Base-by-base conservation (phyloP, 2,113 vertebrate species). In the Solea senegalensis region DNA sequence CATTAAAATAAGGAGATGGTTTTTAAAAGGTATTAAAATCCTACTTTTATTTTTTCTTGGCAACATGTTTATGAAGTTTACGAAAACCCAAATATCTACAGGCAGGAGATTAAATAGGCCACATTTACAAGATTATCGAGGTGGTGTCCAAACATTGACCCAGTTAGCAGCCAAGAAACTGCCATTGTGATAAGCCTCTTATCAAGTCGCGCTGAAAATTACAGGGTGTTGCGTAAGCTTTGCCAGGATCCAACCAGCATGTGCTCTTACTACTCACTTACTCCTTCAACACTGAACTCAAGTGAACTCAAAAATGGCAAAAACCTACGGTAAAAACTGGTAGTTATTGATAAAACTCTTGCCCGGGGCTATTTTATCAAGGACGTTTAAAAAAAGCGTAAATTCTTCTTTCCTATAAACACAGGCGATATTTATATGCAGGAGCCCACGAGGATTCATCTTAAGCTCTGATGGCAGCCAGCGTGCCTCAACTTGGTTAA, bases 191-290 rank as follows among this genome's bases (percentile, higher is more conserved):
- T 89, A 82, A 87, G 81, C 56, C 34, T 77, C 76, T 77, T 69
- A 79, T 69, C 80, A 79, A 44, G 52, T 66, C 55, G 64, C 65
- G 68, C 56, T 64, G 70, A 87, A 58, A 49, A 60, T 91, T 90
- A 78, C 87, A 87, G 64, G 40, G 45, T 72, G 75, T 92, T 93
- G 89, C 90, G 79, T 91, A 92, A 93, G 88, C 81, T 76, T 43
- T 10, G 62, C 58, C 71, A 64, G 74, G 43, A 73, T 83, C 43
- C n/a, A 78, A 48, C 55, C 69, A 59, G 49, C 26, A 6, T 45
- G 52, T 64, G 40, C 40, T 52, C 85, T 72, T 65, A 70, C 49
- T 21, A 12, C 50, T 57, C 6, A 0, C 55, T 55, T 11, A 13
- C 34, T 56, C 1, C 1, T 26, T 13, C 14, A 61, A 64, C 61